Percentiles rank a stretch among this genome's conserved stretches.
These are phyloP conservation scores for Pantherophis alleghaniensis DNA, from an alignment of 2,797 vertebrate genomes.

Conservation along the genomic window DNA sequence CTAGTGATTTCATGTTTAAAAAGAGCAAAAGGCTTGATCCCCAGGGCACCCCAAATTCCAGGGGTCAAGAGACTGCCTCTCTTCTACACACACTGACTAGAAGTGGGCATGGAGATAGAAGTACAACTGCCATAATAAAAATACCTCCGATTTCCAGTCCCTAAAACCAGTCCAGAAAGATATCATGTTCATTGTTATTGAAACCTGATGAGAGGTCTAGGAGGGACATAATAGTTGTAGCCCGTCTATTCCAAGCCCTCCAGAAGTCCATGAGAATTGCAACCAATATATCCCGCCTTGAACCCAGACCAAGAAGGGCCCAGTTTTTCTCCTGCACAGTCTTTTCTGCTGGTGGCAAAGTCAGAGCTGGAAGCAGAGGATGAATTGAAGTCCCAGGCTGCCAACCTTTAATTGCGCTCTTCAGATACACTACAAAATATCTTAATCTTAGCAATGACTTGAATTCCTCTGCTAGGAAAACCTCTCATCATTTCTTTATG, in stretches of 20 bases:
- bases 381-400: background rate
- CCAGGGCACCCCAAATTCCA: too few relatives aligned
- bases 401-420: background rate
- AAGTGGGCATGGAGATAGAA: too few relatives aligned
- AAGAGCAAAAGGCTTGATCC: too few relatives aligned
- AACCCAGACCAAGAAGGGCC: background rate
- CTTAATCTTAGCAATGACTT: background rate
- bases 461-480: background rate
- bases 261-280: background rate
- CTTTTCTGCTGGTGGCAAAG: background rate
- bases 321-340: background rate
- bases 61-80: too few relatives aligned
- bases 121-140: too few relatives aligned
- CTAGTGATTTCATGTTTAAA: too few relatives aligned
- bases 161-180: background rate
- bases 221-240: background rate
- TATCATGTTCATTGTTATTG: background rate
- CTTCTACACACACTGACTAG: too few relatives aligned
- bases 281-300: background rate
- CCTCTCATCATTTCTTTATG: background rate
- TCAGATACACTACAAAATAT: background rate
- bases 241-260: background rate
- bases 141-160: background rate
- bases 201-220: background rate
- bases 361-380: background rate